A percentile compares a stretch with the other conserved stretches of the same genome.
These are phyloP conservation scores for Artibeus jamaicensis DNA, from an alignment of 2,797 vertebrate genomes.

Conservation along the genomic window DNA sequence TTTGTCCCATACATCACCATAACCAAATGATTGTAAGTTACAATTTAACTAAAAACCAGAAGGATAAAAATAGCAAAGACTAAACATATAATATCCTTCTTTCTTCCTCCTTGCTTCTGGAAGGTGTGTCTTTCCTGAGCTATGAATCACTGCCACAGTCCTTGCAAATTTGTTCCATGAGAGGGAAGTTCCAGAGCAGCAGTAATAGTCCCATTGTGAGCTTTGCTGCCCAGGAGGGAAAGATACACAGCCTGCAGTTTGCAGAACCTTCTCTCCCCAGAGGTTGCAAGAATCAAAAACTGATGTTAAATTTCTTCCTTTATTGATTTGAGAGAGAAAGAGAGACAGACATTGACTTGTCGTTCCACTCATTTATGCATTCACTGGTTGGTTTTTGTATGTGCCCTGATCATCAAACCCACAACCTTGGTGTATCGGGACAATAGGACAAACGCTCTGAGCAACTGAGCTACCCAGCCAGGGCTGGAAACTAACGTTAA, in stretches of 20 bases:
- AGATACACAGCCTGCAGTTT: not conserved
- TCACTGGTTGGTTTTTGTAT: not conserved
- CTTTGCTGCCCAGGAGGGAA: not conserved
- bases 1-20: not conserved
- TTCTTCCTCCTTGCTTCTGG: conserved; percentile 43
- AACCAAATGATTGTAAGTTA: conserved; percentile 55
- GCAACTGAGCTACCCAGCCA: not conserved
- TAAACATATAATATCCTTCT: conserved; percentile 51
- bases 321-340: not conserved
- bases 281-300: not conserved
- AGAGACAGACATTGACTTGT: not conserved
- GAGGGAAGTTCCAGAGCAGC: not conserved
- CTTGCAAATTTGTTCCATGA: conserved; percentile 50
- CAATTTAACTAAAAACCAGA: conserved; percentile 60
- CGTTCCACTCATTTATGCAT: not conserved
- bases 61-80: conserved; percentile 64
- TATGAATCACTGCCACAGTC: conserved; percentile 29
- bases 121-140: conserved; percentile 60
- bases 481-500: not conserved
- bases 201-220: not conserved
- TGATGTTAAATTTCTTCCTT: not conserved
- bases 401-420: not conserved
- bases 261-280: not conserved
- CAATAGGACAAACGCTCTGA: not conserved
- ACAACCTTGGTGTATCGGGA: not conserved